phyloP scores from a whole-genome alignment of 2,797 vertebrate genomes.

The Acipenser ruthenus region DNA sequence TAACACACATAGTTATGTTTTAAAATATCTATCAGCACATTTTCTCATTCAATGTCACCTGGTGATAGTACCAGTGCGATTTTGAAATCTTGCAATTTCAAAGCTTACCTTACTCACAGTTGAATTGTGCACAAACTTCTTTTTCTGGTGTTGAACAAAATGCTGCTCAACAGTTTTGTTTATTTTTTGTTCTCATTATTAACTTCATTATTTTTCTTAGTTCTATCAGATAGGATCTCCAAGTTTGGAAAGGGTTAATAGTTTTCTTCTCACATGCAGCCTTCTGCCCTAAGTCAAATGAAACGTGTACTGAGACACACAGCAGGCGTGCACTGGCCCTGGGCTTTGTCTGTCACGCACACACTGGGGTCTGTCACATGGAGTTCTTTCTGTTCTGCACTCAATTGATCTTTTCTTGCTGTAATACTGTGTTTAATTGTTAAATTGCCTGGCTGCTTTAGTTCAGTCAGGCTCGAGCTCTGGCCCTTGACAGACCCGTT shows the following conservation, averaged over 20 bases:
- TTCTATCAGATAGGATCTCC: constrained; percentile 29
- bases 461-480: constrained; percentile 43
- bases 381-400: background rate
- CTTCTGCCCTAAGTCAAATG: constrained; percentile 36
- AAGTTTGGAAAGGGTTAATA: constrained; percentile 67
- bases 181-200: too few relatives aligned
- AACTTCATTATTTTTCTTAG: background rate
- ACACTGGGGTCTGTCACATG: constrained; percentile 39
- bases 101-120: too few relatives aligned
- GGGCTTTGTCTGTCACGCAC: background rate
- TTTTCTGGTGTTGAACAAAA: too few relatives aligned
- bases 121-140: too few relatives aligned
- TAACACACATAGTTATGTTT: too few relatives aligned
- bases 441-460: constrained; percentile 49
- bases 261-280: constrained; percentile 25
- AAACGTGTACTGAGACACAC: constrained; percentile 43
- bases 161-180: too few relatives aligned
- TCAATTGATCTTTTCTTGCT: background rate
- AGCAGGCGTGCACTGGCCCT: constrained; percentile 26
- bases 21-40: too few relatives aligned
- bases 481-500: constrained; percentile 42
- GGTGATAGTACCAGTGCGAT: too few relatives aligned
- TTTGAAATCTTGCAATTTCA: too few relatives aligned
- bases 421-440: constrained; percentile 55
- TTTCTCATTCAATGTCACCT: too few relatives aligned